Percentiles rank a stretch among this genome's conserved stretches.
These are phyloP conservation scores for Polyodon spathula DNA, from an alignment of 2,113 vertebrate species.

Conservation along the genomic window DNA sequence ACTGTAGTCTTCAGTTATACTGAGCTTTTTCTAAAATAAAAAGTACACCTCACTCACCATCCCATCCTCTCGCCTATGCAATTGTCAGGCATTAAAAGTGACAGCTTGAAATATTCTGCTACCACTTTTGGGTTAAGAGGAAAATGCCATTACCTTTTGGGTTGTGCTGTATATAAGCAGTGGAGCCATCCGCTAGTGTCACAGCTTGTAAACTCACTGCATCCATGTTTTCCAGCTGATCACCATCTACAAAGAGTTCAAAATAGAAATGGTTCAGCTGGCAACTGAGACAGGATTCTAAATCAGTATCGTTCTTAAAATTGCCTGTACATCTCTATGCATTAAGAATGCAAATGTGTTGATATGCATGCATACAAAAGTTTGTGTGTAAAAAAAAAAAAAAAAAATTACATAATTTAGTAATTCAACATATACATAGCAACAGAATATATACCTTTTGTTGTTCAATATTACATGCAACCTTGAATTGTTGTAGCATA, in stretches of 20 bases:
- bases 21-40: not conserved
- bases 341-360: too few relatives aligned
- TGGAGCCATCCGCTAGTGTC: conserved; percentile 89
- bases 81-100: not conserved
- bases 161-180: conserved; percentile 93
- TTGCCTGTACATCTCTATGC: too few relatives aligned
- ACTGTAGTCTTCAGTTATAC: conserved; percentile 17
- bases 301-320: too few relatives aligned
- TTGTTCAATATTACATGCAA: too few relatives aligned
- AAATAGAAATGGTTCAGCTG: too few relatives aligned
- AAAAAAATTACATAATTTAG: too few relatives aligned
- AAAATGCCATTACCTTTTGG: conserved; percentile 65
- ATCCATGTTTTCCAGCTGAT: conserved; percentile 91
- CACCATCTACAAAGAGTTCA: conserved; percentile 62
- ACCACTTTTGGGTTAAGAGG: not conserved
- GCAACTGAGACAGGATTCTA: too few relatives aligned
- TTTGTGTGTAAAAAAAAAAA: too few relatives aligned
- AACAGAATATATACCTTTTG: too few relatives aligned
- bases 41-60: not conserved
- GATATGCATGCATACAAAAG: too few relatives aligned
- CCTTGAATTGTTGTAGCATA: too few relatives aligned
- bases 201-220: conserved; percentile 94
- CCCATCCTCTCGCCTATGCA: not conserved
- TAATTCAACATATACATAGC: too few relatives aligned
- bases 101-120: not conserved